Percentiles rank a stretch among this genome's conserved stretches.
phyloP scores from a whole-genome alignment of 2,888 invertebrate genomes.

The Drosophila anomelani region DNA sequence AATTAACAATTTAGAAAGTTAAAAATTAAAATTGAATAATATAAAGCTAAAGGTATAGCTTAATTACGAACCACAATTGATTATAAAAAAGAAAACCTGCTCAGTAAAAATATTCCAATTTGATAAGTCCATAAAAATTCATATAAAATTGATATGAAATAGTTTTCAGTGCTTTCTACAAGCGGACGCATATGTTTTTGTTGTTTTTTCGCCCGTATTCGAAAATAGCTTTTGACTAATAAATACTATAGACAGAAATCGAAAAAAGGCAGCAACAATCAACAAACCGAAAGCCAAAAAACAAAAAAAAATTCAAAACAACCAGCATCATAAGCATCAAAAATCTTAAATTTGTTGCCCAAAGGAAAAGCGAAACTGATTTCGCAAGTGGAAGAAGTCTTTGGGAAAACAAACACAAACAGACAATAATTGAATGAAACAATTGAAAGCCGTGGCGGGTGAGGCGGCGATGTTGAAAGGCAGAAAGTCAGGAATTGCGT shows the following conservation, averaged over 20 bases:
- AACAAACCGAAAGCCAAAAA: constrained; percentile 34
- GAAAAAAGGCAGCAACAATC: constrained; percentile 54
- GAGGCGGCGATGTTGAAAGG: constrained; percentile 33
- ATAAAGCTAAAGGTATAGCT: neutral
- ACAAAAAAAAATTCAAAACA: constrained; percentile 20
- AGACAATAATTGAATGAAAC: constrained; percentile 46
- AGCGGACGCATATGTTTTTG: constrained; percentile 51
- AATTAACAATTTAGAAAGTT: no score
- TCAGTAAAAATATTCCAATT: neutral
- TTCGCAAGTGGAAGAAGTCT: constrained; percentile 37
- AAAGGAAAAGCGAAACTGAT: constrained; percentile 43
- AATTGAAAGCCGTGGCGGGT: constrained; percentile 32
- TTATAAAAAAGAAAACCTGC: neutral
- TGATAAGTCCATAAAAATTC: neutral
- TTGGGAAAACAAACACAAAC: constrained; percentile 30
- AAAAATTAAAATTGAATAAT: neutral
- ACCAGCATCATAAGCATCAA: constrained; percentile 37
- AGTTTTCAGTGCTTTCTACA: constrained; percentile 4
- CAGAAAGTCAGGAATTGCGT: constrained; percentile 50
- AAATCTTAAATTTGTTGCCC: constrained; percentile 49
- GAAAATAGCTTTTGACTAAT: constrained; percentile 82
- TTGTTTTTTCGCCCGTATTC: constrained; percentile 57
- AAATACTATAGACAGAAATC: constrained; percentile 77
- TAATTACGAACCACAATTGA: neutral
- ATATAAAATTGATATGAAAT: no score